Base-by-base conservation (phyloP, 1,140 invertebrate species). In the Papilio glaucus region DNA sequence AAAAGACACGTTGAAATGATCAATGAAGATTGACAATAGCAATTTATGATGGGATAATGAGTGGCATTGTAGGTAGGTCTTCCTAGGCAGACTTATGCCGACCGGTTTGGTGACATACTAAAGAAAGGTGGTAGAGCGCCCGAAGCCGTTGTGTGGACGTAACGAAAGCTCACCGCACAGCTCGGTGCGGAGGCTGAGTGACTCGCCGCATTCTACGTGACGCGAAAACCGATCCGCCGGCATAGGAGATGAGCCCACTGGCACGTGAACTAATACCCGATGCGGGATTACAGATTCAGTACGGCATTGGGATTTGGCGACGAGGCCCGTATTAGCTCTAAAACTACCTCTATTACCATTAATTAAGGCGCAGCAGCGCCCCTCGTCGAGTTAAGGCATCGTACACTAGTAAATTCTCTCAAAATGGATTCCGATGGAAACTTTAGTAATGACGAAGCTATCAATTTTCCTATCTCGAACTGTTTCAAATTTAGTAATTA, bases 261-360 rank as follows among this genome's bases (percentile, higher is more conserved):
- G 33, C n/a, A 68, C 41, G 41, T 49, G 42, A 53, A 69, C 67
- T 38, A 53, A 53, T 53, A 69, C 67, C 42, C 13, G n/a, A 53
- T 53, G 26, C 42, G 42, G 42, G 67, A 53, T 53, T 69, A 69
- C 42, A 68, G 39, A 63, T 63, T 49, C 41, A 45, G 8, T 69
- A 18, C 67, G 61, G 24, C 12, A 60, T 60, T 60, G 57, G 57
- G 15, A 63, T 63, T 63, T 39, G 6, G 33, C 1, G 37, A 53
- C n/a, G 1, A 63, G 12, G 1, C 18, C 15, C n/a, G n/a, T 37
- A 63, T 18, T 63, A 6, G 21, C 24, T 68, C 41, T 37, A 69
- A 69, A 53, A 69, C 67, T 29, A 53, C n/a, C 29, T 37, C 42
- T 69, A 69, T 69, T 49, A 69, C 65, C 65, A 69, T 69, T 49